Conservation (phyloP, 2,113 vertebrate genomes). For the Irena cyanogastra region DNA sequence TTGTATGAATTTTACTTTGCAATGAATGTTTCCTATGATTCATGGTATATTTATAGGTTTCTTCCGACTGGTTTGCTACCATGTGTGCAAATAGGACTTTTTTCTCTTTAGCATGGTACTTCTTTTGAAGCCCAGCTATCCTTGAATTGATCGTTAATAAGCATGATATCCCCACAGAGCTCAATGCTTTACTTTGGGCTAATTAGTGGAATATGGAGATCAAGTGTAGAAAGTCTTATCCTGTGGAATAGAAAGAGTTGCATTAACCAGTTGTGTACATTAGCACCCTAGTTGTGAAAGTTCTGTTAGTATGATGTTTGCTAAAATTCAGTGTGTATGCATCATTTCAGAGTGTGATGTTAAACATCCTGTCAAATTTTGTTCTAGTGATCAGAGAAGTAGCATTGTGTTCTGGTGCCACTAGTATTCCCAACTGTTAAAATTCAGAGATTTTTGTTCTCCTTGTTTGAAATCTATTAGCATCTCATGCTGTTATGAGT, state of each 20-base stretch:
- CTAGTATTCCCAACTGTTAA: background rate
- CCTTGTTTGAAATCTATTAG: background rate
- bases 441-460: background rate
- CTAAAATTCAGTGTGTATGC: background rate
- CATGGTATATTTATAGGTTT: background rate
- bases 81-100: background rate
- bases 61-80: background rate
- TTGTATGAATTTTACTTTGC: background rate
- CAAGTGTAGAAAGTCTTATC: background rate
- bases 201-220: background rate
- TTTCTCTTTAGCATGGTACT: background rate
- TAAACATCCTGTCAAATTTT: background rate
- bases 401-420: background rate
- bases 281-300: background rate
- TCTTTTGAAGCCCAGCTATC: background rate
- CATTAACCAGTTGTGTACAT: background rate
- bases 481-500: background rate
- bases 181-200: background rate
- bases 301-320: background rate
- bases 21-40: background rate
- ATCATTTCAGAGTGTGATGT: background rate
- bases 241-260: background rate
- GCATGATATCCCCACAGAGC: background rate
- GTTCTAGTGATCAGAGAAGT: background rate
- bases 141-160: background rate